Evolutionary conservation across 1,140 invertebrate genomes (phyloP).

Genomic region (Macrostomum lignano): DNA sequence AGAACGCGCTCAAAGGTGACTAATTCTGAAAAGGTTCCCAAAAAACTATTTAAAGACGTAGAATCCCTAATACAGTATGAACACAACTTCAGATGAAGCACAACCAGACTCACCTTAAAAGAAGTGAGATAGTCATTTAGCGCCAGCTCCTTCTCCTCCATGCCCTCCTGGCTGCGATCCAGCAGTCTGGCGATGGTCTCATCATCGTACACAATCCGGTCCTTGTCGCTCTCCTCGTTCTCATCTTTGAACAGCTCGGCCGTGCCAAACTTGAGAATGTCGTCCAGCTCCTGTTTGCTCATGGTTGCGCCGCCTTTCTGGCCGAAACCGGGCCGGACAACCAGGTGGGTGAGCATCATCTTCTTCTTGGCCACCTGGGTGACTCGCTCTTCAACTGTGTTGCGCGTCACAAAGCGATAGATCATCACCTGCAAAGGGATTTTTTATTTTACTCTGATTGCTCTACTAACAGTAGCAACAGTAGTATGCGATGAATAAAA

Average conservation of each 20-base stretch:
- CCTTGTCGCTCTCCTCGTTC: slow-evolving; percentile 11
- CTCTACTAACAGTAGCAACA: too few relatives aligned
- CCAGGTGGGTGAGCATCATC: slow-evolving; percentile 99
- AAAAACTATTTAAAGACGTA: too few relatives aligned
- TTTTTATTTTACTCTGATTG: too few relatives aligned
- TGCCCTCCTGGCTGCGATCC: slow-evolving; percentile 43
- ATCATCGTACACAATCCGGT: slow-evolving; percentile 77
- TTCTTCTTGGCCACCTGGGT: slow-evolving; percentile 89
- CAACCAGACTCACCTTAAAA: slow-evolving; percentile 76
- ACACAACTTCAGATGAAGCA: too few relatives aligned
- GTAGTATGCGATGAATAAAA: too few relatives aligned
- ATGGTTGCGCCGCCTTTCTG: slow-evolving; percentile 34
- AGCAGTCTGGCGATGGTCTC: slow-evolving; percentile 66
- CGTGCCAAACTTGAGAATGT: slow-evolving; percentile 91
- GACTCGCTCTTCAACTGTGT: slow-evolving; percentile 90
- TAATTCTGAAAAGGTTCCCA: too few relatives aligned
- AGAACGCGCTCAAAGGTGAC: too few relatives aligned
- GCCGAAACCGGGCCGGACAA: slow-evolving; percentile 77
- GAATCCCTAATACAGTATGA: too few relatives aligned
- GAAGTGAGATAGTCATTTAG: slow-evolving; percentile 95
- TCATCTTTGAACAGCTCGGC: slow-evolving; percentile 83
- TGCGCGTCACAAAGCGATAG: slow-evolving; percentile 94
- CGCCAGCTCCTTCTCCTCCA: slow-evolving; percentile 91
- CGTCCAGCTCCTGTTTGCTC: slow-evolving; percentile 93
- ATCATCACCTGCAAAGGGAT: slow-evolving; percentile 98